These are phyloP conservation scores for Cephus runcator DNA, from an alignment of 2,888 invertebrate genomes.

Conservation along the genomic window DNA sequence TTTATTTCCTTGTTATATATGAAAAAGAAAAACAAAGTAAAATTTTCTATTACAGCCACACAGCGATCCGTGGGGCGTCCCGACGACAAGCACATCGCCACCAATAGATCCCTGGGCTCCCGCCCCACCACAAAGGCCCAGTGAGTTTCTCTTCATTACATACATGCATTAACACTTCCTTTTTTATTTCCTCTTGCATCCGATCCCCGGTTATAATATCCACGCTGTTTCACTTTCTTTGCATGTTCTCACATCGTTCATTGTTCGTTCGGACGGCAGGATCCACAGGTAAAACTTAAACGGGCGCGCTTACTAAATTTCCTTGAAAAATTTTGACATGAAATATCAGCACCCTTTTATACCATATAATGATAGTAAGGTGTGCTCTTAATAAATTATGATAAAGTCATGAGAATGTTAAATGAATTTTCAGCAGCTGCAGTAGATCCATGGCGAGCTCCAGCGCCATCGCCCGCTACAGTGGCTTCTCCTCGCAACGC, in stretches of 20 bases:
- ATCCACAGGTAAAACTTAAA: constrained; percentile 34
- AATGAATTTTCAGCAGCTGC: constrained; percentile 50
- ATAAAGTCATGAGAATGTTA: not conserved
- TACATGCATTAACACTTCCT: not conserved
- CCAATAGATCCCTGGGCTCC: constrained; percentile 74
- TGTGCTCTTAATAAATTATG: not conserved
- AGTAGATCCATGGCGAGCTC: constrained; percentile 59
- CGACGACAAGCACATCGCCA: constrained; percentile 63
- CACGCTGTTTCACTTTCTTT: constrained; percentile 26
- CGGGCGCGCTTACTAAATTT: not conserved
- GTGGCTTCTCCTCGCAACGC: constrained; percentile 50
- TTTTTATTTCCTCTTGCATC: constrained; percentile 11
- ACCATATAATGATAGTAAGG: not conserved
- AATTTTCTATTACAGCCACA: constrained; percentile 52
- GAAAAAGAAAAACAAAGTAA: not conserved
- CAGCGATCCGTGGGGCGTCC: constrained; percentile 75
- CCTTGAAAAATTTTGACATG: not conserved
- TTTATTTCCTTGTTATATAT: not conserved
- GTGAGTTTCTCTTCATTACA: constrained; percentile 37
- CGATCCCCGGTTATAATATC: constrained; percentile 17
- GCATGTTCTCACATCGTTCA: constrained; percentile 31
- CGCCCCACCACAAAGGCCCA: constrained; percentile 60
- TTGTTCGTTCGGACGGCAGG: constrained; percentile 26
- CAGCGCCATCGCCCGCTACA: constrained; percentile 43
- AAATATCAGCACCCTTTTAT: not conserved